Evolutionary conservation across 2,113 vertebrate species (phyloP).

Genomic region (Trochalopteron elliotii): DNA sequence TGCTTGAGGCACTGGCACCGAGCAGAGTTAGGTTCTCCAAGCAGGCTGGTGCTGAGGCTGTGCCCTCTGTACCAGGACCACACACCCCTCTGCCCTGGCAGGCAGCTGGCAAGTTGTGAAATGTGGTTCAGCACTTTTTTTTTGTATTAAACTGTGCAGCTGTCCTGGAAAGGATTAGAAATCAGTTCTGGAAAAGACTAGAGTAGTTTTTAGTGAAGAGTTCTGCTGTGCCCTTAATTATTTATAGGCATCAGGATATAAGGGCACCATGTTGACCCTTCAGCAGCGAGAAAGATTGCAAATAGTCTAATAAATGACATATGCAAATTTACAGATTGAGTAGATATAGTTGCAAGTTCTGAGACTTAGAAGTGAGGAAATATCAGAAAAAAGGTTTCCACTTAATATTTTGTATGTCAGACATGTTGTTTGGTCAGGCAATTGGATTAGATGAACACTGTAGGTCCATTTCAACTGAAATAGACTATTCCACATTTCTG

Average conservation of each 20-base stretch:
- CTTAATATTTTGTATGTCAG: background rate
- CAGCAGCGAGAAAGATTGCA: background rate
- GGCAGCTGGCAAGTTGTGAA: background rate
- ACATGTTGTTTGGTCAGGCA: background rate
- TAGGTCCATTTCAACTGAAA: background rate
- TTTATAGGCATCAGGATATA: background rate
- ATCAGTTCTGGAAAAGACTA: background rate
- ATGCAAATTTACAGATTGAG: background rate
- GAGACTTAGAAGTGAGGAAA: background rate
- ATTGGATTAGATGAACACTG: background rate
- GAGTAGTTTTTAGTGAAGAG: background rate
- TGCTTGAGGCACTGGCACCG: accelerated
- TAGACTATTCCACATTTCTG: background rate
- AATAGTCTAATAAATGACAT: background rate
- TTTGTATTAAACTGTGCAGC: background rate
- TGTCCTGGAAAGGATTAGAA: background rate
- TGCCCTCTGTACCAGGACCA: background rate
- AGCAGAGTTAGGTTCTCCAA: background rate
- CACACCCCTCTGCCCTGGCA: accelerated
- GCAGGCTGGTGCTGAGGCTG: background rate
- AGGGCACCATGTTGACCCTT: background rate
- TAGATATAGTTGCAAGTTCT: background rate
- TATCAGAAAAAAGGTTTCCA: background rate
- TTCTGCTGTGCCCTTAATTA: background rate
- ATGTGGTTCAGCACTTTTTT: background rate